Percentiles rank a stretch among this genome's conserved stretches.
These are phyloP conservation scores for Andricus grossulariae DNA, from an alignment of 1,140 invertebrate species.

Conservation along the genomic window DNA sequence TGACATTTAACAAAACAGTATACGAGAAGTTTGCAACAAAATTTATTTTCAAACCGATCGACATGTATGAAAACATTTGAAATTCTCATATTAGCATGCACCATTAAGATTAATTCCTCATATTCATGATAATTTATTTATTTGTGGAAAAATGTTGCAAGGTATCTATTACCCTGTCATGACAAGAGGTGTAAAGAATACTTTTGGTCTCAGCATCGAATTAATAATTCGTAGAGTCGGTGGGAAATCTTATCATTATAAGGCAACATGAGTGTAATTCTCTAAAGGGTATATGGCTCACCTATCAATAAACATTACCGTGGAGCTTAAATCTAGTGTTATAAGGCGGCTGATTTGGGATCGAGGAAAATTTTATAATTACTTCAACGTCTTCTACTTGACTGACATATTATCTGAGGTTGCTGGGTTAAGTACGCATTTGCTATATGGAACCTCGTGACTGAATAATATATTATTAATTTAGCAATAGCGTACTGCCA, in stretches of 20 bases:
- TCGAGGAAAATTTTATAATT: background rate
- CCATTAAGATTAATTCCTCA: too few relatives aligned
- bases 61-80: too few relatives aligned
- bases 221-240: background rate
- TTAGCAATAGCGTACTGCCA: slow-evolving; percentile 7
- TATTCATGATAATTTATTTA: too few relatives aligned
- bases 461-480: slow-evolving; percentile 24
- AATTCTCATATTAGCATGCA: too few relatives aligned
- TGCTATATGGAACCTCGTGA: background rate
- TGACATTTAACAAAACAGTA: too few relatives aligned
- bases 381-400: background rate
- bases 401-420: background rate
- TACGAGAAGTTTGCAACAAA: too few relatives aligned
- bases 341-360: background rate
- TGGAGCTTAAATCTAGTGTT: background rate
- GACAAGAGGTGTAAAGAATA: background rate
- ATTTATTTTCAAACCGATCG: too few relatives aligned
- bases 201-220: background rate
- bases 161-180: background rate
- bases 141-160: too few relatives aligned
- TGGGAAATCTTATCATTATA: background rate
- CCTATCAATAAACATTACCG: background rate
- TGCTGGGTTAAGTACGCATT: background rate
- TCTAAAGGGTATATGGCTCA: background rate
- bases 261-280: background rate